These are phyloP conservation scores for Gastrophryne carolinensis DNA, from an alignment of 2,797 vertebrate genomes.

Conservation along the genomic window DNA sequence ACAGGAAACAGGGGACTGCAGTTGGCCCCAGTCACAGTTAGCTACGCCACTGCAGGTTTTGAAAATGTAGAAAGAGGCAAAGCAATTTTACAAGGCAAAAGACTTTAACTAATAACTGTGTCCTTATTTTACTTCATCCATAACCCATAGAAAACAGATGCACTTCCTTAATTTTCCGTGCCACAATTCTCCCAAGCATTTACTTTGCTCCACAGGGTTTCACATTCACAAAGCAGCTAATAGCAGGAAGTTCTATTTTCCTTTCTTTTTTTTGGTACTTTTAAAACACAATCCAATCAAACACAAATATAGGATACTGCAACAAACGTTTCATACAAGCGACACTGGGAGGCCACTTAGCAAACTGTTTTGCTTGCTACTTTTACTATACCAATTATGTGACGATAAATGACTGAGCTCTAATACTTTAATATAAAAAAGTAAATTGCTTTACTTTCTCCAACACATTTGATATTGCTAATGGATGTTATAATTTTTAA, in stretches of 20 bases:
- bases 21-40: too few species aligned
- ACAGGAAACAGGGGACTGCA: too few species aligned
- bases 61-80: too few species aligned
- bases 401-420: conserved; percentile 20
- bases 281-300: conserved; percentile 22
- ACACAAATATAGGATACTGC: conserved; percentile 24
- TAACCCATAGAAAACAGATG: not conserved
- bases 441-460: not conserved
- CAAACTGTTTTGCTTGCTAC: conserved; percentile 3
- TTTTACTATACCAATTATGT: conserved; percentile 25
- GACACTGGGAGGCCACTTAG: conserved; percentile 40
- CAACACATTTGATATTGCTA: conserved; percentile 7
- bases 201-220: not conserved
- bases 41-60: too few species aligned
- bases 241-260: conserved; percentile 14
- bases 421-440: conserved; percentile 20
- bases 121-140: not conserved
- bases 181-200: not conserved
- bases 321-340: conserved; percentile 20
- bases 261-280: not conserved
- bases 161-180: not conserved
- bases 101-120: not conserved
- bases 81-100: too few species aligned
- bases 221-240: conserved; percentile 16
- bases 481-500: conserved; percentile 31